Evolutionary conservation across 2,888 invertebrate species (phyloP).

Genomic region (Lagria hirta): DNA sequence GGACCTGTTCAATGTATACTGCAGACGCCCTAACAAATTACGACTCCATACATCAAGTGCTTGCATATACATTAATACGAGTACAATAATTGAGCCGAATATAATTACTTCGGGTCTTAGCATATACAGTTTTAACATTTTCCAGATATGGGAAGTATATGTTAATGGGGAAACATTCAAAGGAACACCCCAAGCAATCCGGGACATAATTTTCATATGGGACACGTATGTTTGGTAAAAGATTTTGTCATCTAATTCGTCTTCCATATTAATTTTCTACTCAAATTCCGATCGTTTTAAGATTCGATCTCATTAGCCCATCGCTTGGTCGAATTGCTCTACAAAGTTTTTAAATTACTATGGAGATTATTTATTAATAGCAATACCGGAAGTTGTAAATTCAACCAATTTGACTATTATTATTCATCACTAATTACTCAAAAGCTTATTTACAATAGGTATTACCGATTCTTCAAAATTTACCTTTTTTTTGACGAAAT

Average conservation of each 20-base stretch:
- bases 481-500: conserved; percentile 1
- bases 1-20: conserved; percentile 62
- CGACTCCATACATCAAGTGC: conserved; percentile 82
- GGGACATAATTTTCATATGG: conserved; percentile 82
- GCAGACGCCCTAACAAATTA: conserved; percentile 64
- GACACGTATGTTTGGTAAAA: conserved; percentile 85
- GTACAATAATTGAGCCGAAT: conserved; percentile 68
- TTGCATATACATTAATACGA: conserved; percentile 79
- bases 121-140: conserved; percentile 74
- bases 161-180: conserved; percentile 62
- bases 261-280: conserved; percentile 69
- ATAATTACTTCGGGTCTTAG: conserved; percentile 79
- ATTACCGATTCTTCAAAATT: too few relatives aligned
- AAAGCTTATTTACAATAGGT: too few relatives aligned
- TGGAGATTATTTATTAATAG: too few relatives aligned
- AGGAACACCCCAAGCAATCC: conserved; percentile 76
- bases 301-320: conserved; percentile 15
- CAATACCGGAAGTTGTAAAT: too few relatives aligned
- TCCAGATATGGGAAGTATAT: conserved; percentile 75
- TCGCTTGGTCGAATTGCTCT: conserved; percentile 13
- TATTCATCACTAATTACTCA: too few relatives aligned
- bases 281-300: conserved; percentile 5
- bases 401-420: too few relatives aligned
- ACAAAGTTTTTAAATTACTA: too few relatives aligned
- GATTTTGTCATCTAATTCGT: conserved; percentile 87